Conservation (phyloP, 2,113 vertebrate genomes). For the Gila orcuttii region DNA sequence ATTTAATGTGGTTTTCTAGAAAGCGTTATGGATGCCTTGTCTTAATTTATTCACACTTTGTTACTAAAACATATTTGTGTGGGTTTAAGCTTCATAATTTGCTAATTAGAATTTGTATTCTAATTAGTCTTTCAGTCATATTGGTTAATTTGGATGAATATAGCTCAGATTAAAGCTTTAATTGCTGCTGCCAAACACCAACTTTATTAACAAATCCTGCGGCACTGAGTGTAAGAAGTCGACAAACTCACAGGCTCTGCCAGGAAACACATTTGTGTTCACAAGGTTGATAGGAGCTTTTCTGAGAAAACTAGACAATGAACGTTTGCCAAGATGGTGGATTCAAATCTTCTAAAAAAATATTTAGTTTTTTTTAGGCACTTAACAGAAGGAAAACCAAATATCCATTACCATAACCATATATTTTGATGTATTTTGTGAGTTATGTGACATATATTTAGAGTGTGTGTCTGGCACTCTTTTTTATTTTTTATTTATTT, state of each 20-base stretch:
- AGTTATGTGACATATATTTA: neutral
- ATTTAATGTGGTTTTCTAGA: neutral
- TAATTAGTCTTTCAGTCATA: constrained; percentile 18
- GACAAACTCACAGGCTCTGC: neutral
- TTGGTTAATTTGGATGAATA: constrained; percentile 3
- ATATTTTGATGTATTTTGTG: neutral
- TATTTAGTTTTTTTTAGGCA: neutral
- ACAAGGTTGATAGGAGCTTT: neutral
- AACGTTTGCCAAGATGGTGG: neutral
- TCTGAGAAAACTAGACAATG: neutral
- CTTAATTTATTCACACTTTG: constrained; percentile 28
- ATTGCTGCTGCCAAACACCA: constrained; percentile 6
- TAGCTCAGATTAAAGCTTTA: constrained; percentile 19
- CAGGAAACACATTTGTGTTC: constrained; percentile 1
- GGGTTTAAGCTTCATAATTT: constrained; percentile 25
- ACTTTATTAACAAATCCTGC: neutral
- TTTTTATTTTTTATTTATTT: neutral
- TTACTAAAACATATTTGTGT: constrained; percentile 6
- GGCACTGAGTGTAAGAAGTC: neutral
- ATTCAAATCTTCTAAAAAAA: neutral
- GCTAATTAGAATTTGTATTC: constrained; percentile 15
- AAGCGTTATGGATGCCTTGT: neutral
- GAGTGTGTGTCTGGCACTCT: neutral
- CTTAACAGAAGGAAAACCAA: neutral
- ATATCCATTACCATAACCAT: neutral